Evolutionary conservation across 2,797 vertebrate species (phyloP), one percentile per base, ranked within the genome.

Genomic region (Choloepus didactylus): DNA sequence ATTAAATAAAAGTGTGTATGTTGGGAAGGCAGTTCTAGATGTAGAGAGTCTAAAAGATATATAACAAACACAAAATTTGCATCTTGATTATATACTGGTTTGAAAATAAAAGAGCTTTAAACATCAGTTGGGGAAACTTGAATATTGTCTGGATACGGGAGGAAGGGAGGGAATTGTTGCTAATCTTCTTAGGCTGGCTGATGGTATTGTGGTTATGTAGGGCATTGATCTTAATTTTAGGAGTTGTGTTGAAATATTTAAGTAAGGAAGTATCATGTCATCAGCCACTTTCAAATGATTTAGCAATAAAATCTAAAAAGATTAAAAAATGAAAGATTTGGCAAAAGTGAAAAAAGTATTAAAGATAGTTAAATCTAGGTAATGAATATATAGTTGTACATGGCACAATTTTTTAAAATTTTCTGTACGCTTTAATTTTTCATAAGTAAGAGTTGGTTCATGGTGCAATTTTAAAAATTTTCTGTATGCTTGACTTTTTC

Each of bases 211-310:
- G 21, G 16, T 95, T 82, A 62, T 38, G 67, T 16, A 72, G 44
- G 56, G 60, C 7, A 38, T 16, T 29, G 0, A 54, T 5, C 6
- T 66, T 82, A 69, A 56, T 88, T 85, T 87, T 67, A 76, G 29
- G 31, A 70, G 31, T 76, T 80, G 38, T 88, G 8, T 18, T 88
- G 6, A 87, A 64, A 77, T 93, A 91, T 23, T 95, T 73, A 91
- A 75, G 67, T 18, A 15, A 19, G 23, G 51, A 85, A 60, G 16
- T 80, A 12, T 51, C 5, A 81, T 38, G 35, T 76, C 1, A 54
- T 75, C 56, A 79, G 25, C 35, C 19, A 67, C 19, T 80, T 93
- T 91, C 27, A 84, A 93, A 56, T 64, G 27, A 69, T 69, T 93
- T 70, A 85, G 19, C 11, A 91, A n/a, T 85, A 93, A 49, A 93